Evolutionary conservation across 1,140 invertebrate species (phyloP).

Genomic region (Philopotamus ludificatus): DNA sequence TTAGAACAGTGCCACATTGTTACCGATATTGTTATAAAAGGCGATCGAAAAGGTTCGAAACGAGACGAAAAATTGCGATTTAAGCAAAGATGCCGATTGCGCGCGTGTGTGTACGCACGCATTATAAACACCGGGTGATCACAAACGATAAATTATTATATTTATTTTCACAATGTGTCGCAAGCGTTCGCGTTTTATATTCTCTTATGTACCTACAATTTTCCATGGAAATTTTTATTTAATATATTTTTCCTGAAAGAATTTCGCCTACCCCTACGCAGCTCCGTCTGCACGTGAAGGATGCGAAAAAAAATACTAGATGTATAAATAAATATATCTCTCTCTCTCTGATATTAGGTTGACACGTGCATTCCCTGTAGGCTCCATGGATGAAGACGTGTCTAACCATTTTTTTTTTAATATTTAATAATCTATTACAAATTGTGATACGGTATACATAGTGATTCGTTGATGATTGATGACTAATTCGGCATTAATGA

Average conservation of each 20-base stretch:
- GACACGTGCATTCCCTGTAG: constrained; percentile 3
- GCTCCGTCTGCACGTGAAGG: background rate
- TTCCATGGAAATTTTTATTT: constrained; percentile 5
- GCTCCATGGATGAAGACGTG: too few relatives aligned
- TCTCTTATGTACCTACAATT: background rate
- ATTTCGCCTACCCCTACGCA: background rate
- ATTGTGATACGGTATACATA: too few relatives aligned
- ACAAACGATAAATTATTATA: background rate
- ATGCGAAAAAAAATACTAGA: background rate
- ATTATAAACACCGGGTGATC: too few relatives aligned
- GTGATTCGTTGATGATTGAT: too few relatives aligned
- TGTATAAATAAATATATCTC: background rate
- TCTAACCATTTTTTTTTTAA: too few relatives aligned
- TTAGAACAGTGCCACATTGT: background rate
- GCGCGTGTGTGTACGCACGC: too few relatives aligned
- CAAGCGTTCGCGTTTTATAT: background rate
- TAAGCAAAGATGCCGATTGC: background rate
- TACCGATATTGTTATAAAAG: background rate
- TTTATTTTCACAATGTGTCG: background rate
- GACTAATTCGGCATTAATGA: too few relatives aligned
- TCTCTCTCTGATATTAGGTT: background rate
- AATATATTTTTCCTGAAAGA: background rate
- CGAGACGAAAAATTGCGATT: background rate
- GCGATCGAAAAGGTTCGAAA: background rate
- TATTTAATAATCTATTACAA: too few relatives aligned